Base-by-base conservation (phyloP, 2,797 vertebrate species). In the Gephyroberyx darwinii region DNA sequence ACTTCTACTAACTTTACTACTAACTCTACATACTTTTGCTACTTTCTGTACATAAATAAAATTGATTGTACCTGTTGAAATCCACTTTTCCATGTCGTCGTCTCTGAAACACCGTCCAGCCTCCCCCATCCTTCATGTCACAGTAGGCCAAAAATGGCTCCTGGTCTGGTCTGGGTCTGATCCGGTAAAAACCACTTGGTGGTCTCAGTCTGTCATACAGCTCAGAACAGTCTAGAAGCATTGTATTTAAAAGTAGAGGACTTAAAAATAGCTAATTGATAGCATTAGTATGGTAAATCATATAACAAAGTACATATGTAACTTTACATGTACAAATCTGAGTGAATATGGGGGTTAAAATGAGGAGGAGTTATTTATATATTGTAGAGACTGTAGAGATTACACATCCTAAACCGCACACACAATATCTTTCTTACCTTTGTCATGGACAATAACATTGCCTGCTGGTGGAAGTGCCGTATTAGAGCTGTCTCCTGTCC, bases 111-210 rank as follows among this genome's bases (percentile, higher is more conserved):
- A 97, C 93, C 0, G 96, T 98, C 96, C 96, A 98, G 0, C 96
- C 96, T 9, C 93, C 96, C 0, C 96, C 96, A 0, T 96, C 95
- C 1, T 95, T 90, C 96, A 97, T 97, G 80, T 98, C 96, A 60
- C 96, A 98, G 85, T 94, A 98, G 0, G 87, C 94, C 81, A 96
- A 86, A 75, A 97, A 92, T 0, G 96, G 96, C 50, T 97, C 96
- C 51, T 26, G 84, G 0, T 92, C 84, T 1, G 70, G 35, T 72
- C 88, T 89, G 20, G 96, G 96, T 78, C 90, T 89, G 82, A 98
- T 91, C 31, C 94, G 89, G 79, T 96, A 97, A 88, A 95, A 98
- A 37, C 96, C 96, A 0, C 85, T 96, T 1, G 80, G 48, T 37
- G 90, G 91, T 77, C 73, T 93, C 57, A 87, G 90, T 76, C 92